phyloP scores from a whole-genome alignment of 2,113 vertebrate genomes.

The Cyanoderma ruficeps region DNA sequence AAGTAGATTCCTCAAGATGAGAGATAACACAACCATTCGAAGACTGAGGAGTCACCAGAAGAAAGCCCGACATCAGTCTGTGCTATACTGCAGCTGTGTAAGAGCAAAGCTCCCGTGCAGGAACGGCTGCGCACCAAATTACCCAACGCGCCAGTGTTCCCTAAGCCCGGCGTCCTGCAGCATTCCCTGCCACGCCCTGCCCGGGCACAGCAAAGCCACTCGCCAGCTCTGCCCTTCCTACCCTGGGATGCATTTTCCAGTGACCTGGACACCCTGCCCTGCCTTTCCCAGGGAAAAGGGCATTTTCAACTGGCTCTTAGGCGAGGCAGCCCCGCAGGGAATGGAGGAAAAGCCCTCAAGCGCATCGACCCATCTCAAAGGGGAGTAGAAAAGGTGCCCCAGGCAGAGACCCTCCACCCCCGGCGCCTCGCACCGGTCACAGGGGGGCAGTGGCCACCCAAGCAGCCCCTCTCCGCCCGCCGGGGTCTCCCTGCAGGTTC shows the following conservation, averaged over 20 bases:
- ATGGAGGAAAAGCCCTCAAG: accelerated
- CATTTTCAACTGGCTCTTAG: accelerated
- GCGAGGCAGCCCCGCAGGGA: background rate
- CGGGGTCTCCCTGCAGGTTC: too few relatives aligned
- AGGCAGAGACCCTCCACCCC: background rate
- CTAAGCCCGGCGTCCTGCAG: accelerated
- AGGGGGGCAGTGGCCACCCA: accelerated
- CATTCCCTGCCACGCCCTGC: background rate
- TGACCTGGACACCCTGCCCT: accelerated
- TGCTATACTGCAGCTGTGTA: accelerated
- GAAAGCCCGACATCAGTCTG: accelerated
- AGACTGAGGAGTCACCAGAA: background rate
- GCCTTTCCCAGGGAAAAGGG: background rate
- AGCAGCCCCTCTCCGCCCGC: accelerated
- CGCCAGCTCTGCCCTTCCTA: background rate
- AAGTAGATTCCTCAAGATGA: background rate
- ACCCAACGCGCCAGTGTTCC: accelerated
- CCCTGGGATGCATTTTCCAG: background rate
- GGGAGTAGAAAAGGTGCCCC: background rate
- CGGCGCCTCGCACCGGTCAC: background rate
- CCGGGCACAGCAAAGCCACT: background rate
- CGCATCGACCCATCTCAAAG: background rate
- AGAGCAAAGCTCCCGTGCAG: background rate
- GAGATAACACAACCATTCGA: background rate
- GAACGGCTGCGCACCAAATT: accelerated